A percentile compares a stretch with the other conserved stretches of the same genome.
Conservation (phyloP, 2,888 invertebrate species). For the Scelioninae gen. 1 region DNA sequence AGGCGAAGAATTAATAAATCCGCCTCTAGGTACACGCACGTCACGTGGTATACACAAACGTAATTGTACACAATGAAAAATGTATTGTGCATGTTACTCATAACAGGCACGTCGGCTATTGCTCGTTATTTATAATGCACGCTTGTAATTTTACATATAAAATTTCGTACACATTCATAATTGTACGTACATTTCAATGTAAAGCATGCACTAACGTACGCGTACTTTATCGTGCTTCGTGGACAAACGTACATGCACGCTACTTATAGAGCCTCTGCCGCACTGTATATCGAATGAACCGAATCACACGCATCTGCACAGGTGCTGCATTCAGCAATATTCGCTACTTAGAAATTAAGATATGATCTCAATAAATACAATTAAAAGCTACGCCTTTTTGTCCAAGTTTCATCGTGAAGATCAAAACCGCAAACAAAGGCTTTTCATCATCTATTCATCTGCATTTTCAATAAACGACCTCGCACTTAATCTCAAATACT, state of each 20-base stretch:
- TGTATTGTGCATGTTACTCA: constrained; percentile 20
- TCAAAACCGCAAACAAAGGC: constrained; percentile 2
- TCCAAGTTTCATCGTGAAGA: neutral
- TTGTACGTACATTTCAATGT: constrained; percentile 33
- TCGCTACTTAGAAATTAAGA: constrained; percentile 22
- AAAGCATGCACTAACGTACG: constrained; percentile 23
- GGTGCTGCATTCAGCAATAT: constrained; percentile 50
- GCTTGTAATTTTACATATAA: constrained; percentile 35
- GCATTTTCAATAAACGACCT: constrained; percentile 15
- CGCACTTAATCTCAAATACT: constrained; percentile 10
- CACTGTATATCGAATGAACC: constrained; percentile 26
- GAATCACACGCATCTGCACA: constrained; percentile 27
- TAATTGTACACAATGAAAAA: constrained; percentile 36
- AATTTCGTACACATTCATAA: constrained; percentile 39
- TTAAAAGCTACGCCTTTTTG: neutral
- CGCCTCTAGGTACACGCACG: neutral
- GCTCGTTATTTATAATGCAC: constrained; percentile 24
- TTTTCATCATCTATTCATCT: neutral
- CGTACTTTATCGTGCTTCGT: constrained; percentile 20
- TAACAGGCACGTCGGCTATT: constrained; percentile 20
- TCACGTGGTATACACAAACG: constrained; percentile 9
- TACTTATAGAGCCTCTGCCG: constrained; percentile 9
- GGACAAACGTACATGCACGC: constrained; percentile 28
- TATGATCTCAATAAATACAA: constrained; percentile 35
- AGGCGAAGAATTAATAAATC: constrained; percentile 46